These are phyloP conservation scores for Emydoidea blandingii DNA, from an alignment of 2,797 vertebrate genomes.

Conservation along the genomic window DNA sequence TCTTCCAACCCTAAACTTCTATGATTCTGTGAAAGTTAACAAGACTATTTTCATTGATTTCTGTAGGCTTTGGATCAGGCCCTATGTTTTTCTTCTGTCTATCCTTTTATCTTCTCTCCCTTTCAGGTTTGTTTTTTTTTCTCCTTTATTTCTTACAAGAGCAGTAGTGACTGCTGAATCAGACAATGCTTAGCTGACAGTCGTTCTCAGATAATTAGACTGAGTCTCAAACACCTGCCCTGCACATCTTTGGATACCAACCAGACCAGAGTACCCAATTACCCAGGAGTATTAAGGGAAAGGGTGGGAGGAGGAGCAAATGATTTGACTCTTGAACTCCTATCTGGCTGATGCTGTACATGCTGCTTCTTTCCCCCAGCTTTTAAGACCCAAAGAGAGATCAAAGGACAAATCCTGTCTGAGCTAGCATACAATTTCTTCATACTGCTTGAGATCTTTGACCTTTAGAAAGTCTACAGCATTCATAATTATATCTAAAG, in stretches of 20 bases:
- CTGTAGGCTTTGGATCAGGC: constrained; percentile 64
- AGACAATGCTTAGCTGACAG: constrained; percentile 72
- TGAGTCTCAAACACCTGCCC: constrained; percentile 69
- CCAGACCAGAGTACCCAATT: constrained; percentile 67
- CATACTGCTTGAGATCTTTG: constrained; percentile 65
- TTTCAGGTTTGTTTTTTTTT: constrained; percentile 78
- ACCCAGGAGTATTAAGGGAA: constrained; percentile 68
- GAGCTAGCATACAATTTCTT: constrained; percentile 64
- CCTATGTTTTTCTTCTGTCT: constrained; percentile 62
- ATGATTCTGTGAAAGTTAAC: constrained; percentile 20
- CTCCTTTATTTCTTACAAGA: constrained; percentile 73
- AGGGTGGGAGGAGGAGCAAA: constrained; percentile 69
- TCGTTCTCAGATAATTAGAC: constrained; percentile 74
- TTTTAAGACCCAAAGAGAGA: constrained; percentile 58
- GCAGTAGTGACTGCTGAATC: constrained; percentile 61
- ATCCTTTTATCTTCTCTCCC: constrained; percentile 72
- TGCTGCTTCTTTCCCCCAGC: constrained; percentile 48
- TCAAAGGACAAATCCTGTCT: constrained; percentile 64
- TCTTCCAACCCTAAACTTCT: no score
- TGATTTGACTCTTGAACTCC: constrained; percentile 65
- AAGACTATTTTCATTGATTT: constrained; percentile 71
- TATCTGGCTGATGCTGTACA: constrained; percentile 5
- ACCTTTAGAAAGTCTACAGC: constrained; percentile 67
- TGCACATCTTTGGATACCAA: constrained; percentile 74
- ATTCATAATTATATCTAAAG: constrained; percentile 79